Base-by-base conservation (phyloP, 2,888 invertebrate genomes). In the Cephus runcator region DNA sequence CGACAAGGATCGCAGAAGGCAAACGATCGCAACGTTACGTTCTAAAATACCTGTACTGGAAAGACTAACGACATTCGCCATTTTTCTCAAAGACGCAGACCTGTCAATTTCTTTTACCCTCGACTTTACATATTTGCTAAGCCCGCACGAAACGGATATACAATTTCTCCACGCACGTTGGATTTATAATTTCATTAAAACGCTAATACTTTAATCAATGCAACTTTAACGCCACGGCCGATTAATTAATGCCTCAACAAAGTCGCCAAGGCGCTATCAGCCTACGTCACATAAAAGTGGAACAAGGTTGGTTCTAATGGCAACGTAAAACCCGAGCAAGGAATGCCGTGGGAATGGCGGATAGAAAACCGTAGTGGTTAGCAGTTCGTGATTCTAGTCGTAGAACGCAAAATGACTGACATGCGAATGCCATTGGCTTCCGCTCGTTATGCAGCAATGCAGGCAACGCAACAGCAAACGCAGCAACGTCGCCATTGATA, bases 301-400 rank as follows among this genome's bases (percentile, higher is more conserved):
- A 83, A 83, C 83, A 81, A 83, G 83, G 83, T 81, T 79, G 79
- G 78, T 71, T 31, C 71, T 34, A 34, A 34, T 31, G 71, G 33
- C 33, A 34, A 15, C 71, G 71, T 31, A 34, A 34, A 31, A 34
- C 33, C 71, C 71, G 71, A 34, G 71, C 33, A 71, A 31, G 71
- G 71, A 71, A 71, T 71, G 71, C 30, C 71, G 71, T 71, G 71
- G 71, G 71, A 71, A 71, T 34, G 71, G 71, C 71, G 71, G 12
- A 56, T 56, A 56, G 56, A 56, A 9, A 56, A 56, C 56, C 56
- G 23, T 56, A 56, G 56, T 9, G 56, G 56, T 56, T 56, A 23
- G 56, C 56, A 56, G 56, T 56, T 56, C 56, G 56, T 56, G 56
- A 56, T 56, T 56, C 56, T 56, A 23, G 56, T 56, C 56, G 56